Conservation (phyloP, 30 jellyfish, hydroid and myxozoan genomes). For the Rhopilema esculentum region DNA sequence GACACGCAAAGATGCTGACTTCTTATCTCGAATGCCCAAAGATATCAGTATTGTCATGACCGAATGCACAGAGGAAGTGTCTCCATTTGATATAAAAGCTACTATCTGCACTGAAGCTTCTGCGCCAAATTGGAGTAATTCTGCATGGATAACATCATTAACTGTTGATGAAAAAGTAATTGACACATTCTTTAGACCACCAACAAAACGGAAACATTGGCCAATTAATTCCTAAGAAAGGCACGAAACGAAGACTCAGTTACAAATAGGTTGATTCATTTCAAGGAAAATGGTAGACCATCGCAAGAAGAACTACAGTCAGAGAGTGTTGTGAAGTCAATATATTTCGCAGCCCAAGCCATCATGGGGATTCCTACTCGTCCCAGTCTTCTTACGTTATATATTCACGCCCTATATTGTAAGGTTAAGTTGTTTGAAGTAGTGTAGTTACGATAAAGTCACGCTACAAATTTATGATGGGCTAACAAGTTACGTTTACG, state of each 20-base stretch:
- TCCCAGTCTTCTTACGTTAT: no score
- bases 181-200: constrained; percentile 19
- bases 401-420: no score
- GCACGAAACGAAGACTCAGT: constrained; percentile 4
- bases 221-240: background rate
- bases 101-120: constrained; percentile 2
- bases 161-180: constrained; percentile 20
- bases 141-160: constrained; percentile 24
- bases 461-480: no score
- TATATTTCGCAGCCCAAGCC: no score
- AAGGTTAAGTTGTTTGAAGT: no score
- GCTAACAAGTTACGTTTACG: no score
- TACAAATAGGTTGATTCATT: no score
- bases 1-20: constrained; percentile 49
- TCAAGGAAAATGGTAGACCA: no score
- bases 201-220: background rate
- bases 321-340: background rate
- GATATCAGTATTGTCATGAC: background rate
- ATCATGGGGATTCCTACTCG: no score
- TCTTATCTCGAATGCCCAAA: constrained; percentile 38
- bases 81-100: constrained; percentile 14
- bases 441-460: no score
- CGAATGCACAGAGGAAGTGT: constrained; percentile 11
- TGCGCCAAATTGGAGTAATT: background rate
- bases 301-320: background rate